Evolutionary conservation across 2,797 vertebrate genomes (phyloP).

Genomic region (Centroberyx gerrardi): DNA sequence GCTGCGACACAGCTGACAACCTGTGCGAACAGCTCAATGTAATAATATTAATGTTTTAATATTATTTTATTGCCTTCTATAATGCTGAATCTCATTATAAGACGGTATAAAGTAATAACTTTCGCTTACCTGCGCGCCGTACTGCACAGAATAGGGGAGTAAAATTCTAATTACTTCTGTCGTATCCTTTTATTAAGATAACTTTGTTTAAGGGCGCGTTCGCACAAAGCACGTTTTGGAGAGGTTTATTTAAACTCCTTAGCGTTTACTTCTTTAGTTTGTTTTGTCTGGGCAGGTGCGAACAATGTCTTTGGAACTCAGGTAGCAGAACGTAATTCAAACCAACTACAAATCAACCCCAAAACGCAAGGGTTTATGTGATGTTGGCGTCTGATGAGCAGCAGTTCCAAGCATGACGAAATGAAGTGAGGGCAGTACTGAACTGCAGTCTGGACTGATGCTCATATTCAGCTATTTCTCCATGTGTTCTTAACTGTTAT

Average conservation of each 20-base stretch:
- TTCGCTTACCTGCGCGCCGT: neutral
- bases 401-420: no score
- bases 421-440: no score
- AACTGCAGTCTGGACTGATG: no score
- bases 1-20: conserved; percentile 7
- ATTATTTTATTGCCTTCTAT: conserved; percentile 24
- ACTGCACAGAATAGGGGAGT: neutral
- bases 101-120: conserved; percentile 46
- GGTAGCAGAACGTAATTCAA: no score
- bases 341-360: no score
- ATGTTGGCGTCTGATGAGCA: no score
- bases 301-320: no score
- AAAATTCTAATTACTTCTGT: conserved; percentile 52
- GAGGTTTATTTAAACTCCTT: conserved; percentile 22
- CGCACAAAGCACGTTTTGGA: neutral
- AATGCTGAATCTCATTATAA: conserved; percentile 42
- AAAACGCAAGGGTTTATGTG: no score
- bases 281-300: no score
- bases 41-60: conserved; percentile 45
- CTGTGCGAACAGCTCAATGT: conserved; percentile 10
- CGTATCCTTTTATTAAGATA: conserved; percentile 31
- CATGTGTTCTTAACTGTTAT: no score
- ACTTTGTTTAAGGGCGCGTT: neutral
- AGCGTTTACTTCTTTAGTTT: no score
- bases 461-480: no score